A percentile compares a stretch with the other conserved stretches of the same genome.
Evolutionary conservation across 2,113 vertebrate genomes (phyloP).

Genomic region (Rhagologus leucostigma): DNA sequence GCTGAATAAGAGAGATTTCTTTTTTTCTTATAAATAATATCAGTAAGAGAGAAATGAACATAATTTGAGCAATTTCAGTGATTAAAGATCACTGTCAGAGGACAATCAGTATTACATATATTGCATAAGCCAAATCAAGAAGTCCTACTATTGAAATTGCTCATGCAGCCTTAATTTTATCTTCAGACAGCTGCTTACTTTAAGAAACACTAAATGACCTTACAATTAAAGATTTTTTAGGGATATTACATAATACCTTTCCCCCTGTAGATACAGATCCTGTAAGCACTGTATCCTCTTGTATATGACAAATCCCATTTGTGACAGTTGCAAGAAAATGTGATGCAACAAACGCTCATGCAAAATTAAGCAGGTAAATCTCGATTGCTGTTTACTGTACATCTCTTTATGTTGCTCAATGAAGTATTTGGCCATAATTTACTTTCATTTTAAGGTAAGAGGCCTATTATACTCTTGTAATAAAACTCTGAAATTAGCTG

Average conservation of each 20-base stretch:
- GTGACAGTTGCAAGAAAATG: neutral
- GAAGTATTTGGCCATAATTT: neutral
- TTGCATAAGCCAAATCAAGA: neutral
- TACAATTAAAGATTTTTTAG: neutral
- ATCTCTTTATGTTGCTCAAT: neutral
- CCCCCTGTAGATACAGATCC: neutral
- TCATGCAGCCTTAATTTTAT: neutral
- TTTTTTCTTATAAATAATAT: neutral
- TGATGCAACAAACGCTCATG: neutral
- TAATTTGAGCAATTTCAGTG: neutral
- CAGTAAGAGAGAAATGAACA: neutral
- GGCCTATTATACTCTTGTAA: neutral
- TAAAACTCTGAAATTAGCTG: neutral
- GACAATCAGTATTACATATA: neutral
- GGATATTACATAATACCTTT: neutral
- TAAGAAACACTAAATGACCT: neutral
- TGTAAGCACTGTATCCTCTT: neutral
- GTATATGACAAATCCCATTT: neutral
- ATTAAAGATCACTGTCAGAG: neutral
- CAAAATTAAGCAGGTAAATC: slow-evolving; percentile 5
- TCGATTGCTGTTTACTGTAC: neutral
- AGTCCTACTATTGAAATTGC: neutral
- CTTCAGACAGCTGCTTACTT: neutral
- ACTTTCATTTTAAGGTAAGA: neutral
- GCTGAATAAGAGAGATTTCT: neutral